phyloP scores from a whole-genome alignment of 2,113 vertebrate species.

The Crotalus tigris region DNA sequence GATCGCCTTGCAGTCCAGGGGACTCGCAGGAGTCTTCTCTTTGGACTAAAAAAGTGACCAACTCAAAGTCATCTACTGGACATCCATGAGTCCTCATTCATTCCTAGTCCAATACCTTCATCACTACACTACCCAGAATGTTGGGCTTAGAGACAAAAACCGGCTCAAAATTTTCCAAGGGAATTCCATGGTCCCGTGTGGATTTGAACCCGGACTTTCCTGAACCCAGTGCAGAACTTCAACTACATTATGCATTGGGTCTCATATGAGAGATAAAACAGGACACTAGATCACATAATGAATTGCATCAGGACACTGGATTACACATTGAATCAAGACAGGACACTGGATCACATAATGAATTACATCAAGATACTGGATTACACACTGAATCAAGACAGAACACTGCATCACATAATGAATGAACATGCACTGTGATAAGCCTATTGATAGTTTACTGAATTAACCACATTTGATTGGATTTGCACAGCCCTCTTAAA shows the following conservation, averaged over 20 bases:
- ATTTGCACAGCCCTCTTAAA: background rate
- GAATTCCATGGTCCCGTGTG: background rate
- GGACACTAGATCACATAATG: too few species aligned
- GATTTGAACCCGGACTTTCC: background rate
- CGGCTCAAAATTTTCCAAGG: background rate
- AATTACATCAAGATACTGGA: too few species aligned
- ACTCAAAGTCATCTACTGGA: too few species aligned
- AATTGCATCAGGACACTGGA: too few species aligned
- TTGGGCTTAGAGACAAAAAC: background rate
- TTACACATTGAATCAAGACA: too few species aligned
- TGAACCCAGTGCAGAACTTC: background rate
- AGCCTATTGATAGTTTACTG: background rate
- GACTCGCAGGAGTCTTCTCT: background rate
- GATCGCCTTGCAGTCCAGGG: too few species aligned
- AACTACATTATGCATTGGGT: too few species aligned
- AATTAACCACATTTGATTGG: background rate
- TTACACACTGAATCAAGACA: too few species aligned
- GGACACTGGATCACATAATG: too few species aligned
- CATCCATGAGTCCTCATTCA: background rate
- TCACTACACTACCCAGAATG: background rate
- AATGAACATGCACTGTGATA: background rate
- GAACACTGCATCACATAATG: too few species aligned
- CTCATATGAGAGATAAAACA: too few species aligned
- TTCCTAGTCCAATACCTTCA: background rate
- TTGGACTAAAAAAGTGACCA: too few species aligned